Evolutionary conservation across 1,140 invertebrate species (phyloP).

Genomic region (Papilio polyxenes): DNA sequence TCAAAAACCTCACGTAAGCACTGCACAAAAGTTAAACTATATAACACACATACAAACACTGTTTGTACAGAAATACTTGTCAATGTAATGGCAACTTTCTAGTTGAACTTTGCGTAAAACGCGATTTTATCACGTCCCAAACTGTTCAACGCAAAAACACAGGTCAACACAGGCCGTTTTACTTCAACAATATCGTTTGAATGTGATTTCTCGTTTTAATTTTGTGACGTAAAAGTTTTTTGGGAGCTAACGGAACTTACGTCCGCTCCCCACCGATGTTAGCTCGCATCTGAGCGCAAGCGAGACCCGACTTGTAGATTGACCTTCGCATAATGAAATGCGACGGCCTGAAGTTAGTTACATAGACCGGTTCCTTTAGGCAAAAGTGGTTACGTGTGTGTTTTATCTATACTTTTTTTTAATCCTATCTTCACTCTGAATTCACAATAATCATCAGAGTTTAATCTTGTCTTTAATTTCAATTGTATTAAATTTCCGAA

Average conservation of each 20-base stretch:
- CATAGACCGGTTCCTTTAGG: conserved; percentile 66
- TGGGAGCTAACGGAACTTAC: conserved; percentile 39
- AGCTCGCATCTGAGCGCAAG: conserved; percentile 50
- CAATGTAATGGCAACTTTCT: conserved; percentile 53
- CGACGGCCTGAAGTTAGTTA: conserved; percentile 60
- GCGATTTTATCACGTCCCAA: conserved; percentile 5
- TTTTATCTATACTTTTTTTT: conserved; percentile 46
- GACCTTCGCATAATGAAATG: conserved; percentile 70
- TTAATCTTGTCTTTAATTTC: conserved; percentile 20
- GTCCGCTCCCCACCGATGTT: conserved; percentile 42
- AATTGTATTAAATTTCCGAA: neutral
- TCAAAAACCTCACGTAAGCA: conserved; percentile 57
- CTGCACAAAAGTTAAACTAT: conserved; percentile 50
- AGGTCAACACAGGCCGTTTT: conserved; percentile 8
- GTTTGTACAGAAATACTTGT: conserved; percentile 48
- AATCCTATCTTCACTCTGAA: conserved; percentile 39
- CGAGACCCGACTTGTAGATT: conserved; percentile 46
- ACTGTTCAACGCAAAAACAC: neutral
- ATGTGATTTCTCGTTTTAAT: conserved; percentile 38
- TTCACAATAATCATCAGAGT: conserved; percentile 32
- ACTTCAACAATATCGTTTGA: neutral
- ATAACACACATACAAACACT: conserved; percentile 45
- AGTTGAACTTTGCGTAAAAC: conserved; percentile 39
- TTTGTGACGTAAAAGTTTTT: conserved; percentile 57
- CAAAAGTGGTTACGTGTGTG: conserved; percentile 60